Evolutionary conservation across 2,113 vertebrate species (phyloP), one percentile per base, ranked within the genome.

Genomic region (Panthera leo): DNA sequence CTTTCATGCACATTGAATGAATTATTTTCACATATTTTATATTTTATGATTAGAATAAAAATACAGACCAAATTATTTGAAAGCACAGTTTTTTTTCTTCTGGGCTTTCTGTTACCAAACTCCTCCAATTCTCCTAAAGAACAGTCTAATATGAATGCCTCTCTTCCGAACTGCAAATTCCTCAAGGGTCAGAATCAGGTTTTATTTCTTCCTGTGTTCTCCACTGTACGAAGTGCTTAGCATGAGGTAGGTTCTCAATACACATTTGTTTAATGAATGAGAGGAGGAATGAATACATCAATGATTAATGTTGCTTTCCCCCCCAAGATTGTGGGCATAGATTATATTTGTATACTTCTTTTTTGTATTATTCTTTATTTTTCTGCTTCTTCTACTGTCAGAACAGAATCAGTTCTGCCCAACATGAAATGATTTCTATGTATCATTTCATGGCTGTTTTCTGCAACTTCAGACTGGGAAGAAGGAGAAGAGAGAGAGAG

Each of bases 1-100:
- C 18, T 94, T 89, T 94, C 1, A 78, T 89, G 11, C 4, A 78
- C 10, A n/a, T 2, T 87, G 48, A 89, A 65, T 70, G 61, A 68
- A 31, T 68, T 75, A 68, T 67, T 65, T 90, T 88, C 51, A 39
- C 25, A 91, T 80, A 87, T 89, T 94, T 89, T 94, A 29, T 79
- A 82, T 73, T 87, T 92, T 95, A 61, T 63, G 11, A 73, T 93
- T 79, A 86, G 55, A 94, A 51, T 89, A 89, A 94, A 92, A 94
- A 92, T 45, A 75, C 10, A 90, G 34, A 61, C 34, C 90, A 48
- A 88, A 92, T 92, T 63, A 75, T 93, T 42, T 76, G 55, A 89
- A 94, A 70, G 21, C 31, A 31, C 9, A 84, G 73, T 6, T 68
- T 94, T 68, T 94, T 94, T 55, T 95, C 36, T 78, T 94, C 16